Base-by-base conservation (phyloP, 2,113 vertebrate genomes). In the Heterotilapia buettikoferi region DNA sequence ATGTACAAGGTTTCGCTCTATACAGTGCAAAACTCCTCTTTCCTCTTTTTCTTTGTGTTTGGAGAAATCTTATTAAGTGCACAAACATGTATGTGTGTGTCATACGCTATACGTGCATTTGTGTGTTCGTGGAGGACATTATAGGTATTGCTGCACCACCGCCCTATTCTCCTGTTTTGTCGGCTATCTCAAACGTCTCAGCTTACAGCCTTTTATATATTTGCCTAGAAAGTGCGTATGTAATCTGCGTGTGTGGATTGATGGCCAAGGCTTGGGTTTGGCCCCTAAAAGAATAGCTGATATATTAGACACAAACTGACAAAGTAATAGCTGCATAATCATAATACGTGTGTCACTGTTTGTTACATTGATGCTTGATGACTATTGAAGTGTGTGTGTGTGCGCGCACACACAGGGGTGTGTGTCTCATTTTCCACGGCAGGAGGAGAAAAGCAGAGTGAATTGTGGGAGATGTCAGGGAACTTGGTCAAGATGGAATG, bases 401-500 rank as follows among this genome's bases (percentile, higher is more conserved):
- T 9, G 52, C 31, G 13, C 21, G 12, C 12, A 26, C 63, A 66
- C 66, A 85, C 59, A 8, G 18, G 43, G 83, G 57, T 80, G 63
- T 66, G 76, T 53, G 84, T 63, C 71, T 89, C 24, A 63, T 78
- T 83, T 90, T 68, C 82, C 80, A 54, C 83, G 68, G 73, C 89
- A 80, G 56, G 63, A 92, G 52, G 16, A 81, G 83, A 84, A 81
- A 63, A 87, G 84, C 89, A 71, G 73, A 92, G 88, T 86, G 89
- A 94, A 94, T 93, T 95, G 90, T 96, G 95, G 91, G 94, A 95
- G 93, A 94, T 95, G 94, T 96, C 95, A 95, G 88, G 90, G 92
- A 93, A 92, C 97, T 96, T 81, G 93, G 92, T 89, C 88, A 94
- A 89, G 95, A 93, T 93, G 94, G 96, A 96, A 96, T 96, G 95